Percentiles rank a stretch among this genome's conserved stretches.
phyloP scores from a whole-genome alignment of 2,113 vertebrate genomes.

The Notarius quadriscutis region DNA sequence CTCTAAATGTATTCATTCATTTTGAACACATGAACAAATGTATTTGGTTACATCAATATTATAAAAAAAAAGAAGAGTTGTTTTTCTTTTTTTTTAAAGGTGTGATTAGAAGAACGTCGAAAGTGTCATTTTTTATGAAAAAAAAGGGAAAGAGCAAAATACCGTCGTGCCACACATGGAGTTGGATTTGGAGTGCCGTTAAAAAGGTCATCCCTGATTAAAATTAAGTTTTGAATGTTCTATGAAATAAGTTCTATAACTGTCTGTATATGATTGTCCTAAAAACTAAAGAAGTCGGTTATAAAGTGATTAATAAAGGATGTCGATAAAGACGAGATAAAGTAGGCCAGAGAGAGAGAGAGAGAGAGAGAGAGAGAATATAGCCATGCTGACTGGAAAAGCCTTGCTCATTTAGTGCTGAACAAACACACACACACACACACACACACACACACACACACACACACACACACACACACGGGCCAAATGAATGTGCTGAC shows the following conservation, averaged over 20 bases:
- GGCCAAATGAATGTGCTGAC: slow-evolving; percentile 25
- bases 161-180: neutral
- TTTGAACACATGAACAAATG: neutral
- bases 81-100: too few relatives aligned
- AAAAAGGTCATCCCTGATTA: neutral
- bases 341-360: neutral
- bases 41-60: neutral
- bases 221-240: neutral
- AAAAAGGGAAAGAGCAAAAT: neutral
- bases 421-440: slow-evolving; percentile 24
- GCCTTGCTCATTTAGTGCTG: slow-evolving; percentile 34
- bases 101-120: too few relatives aligned
- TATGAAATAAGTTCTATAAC: neutral
- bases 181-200: neutral
- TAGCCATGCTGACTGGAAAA: slow-evolving; percentile 21
- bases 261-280: neutral
- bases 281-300: neutral
- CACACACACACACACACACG: slow-evolving; percentile 12
- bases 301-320: neutral
- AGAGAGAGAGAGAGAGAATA: slow-evolving; percentile 5
- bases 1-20: neutral
- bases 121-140: too few relatives aligned
- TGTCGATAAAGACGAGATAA: neutral
- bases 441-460: slow-evolving; percentile 17
- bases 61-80: neutral